Evolutionary conservation across 2,888 invertebrate species (phyloP), one percentile per base, ranked within the genome.

Genomic region (Folsomia candida): DNA sequence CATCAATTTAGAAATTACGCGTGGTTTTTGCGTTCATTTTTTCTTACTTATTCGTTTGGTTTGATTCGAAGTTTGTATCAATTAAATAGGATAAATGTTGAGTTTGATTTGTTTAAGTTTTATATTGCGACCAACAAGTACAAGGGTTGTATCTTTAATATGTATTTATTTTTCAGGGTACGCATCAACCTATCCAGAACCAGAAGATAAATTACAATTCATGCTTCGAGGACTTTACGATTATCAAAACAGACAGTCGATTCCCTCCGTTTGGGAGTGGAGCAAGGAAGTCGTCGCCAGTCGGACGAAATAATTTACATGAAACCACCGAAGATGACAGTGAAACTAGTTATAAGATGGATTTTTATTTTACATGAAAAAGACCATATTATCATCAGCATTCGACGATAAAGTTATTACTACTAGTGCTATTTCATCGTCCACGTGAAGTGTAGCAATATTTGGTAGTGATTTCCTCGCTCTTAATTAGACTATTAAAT

Each of bases 221-320:
- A 88, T 94, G 80, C 88, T 89, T 81, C 89, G 90, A 29, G 92
- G 93, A 84, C 89, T 91, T 86, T 94, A 93, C 84, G 89, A 91
- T 82, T 87, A 89, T 74, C 85, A 84, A 62, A 93, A 81, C 61
- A 78, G 93, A 2, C 28, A 29, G 1, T 57, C 74, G 4, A 61
- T 74, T 26, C 73, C 70, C 22, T 61, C 58, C 1, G 70, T 71
- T 29, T 73, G 73, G 73, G 51, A 58, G 1, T n/a, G n/a, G n/a
- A 54, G 6, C n/a, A 37, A 37, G 37, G 37, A 37, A 37, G 14
- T 37, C 14, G 6, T 37, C 37, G 37, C 37, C 37, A 37, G 37
- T 37, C 37, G 37, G 6, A n/a, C n/a, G n/a, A n/a, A n/a, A n/a
- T n/a, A n/a, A n/a, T n/a, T n/a, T n/a, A n/a, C n/a, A n/a, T n/a